Evolutionary conservation across 2,797 vertebrate species (phyloP), one percentile per base, ranked within the genome.

Genomic region (Tolypeutes matacus): DNA sequence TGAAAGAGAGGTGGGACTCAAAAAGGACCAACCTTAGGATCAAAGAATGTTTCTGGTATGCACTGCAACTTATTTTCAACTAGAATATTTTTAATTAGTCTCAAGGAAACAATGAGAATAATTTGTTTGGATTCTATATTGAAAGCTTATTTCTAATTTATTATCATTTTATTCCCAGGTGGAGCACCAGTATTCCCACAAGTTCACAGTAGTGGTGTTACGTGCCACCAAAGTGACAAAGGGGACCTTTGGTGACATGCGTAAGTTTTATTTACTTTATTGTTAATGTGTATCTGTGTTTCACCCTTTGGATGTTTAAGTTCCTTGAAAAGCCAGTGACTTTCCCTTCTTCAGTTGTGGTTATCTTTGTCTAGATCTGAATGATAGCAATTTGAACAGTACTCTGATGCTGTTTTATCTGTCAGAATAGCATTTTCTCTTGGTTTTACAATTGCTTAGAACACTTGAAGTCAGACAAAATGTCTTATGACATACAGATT

Each of bases 111-210:
- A 96, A 51, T 13, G 70, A 96, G 86, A 90, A 18, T 13, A 80
- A 0, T 94, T 91, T n/a, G 42, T 95, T 82, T 56, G 83, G 60
- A 77, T 92, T 4, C 3, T 92, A 17, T 85, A 58, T 29, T 84
- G 95, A 60, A 95, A 51, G 42, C 95, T 97, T 95, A 92, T 92
- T 90, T 69, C 46, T 83, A 94, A 14, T 97, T 39, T 80, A 25
- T 65, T 97, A 13, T 91, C 83, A 29, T 98, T 94, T 98, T 84
- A 62, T 92, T 98, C 98, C 42, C 98, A 99, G 99, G 99, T 99
- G 96, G 99, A 99, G 51, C 99, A 99, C 95, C 99, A 99, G 96
- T 99, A 99, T 96, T 99, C 99, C 49, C 99, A 99, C 98, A 99
- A 98, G 97, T 99, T 99, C 94, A 99, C 97, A 1, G 99, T 99